Evolutionary conservation across 2,797 vertebrate genomes (phyloP), one percentile per base, ranked within the genome.

Genomic region (Meriones psammophilus): DNA sequence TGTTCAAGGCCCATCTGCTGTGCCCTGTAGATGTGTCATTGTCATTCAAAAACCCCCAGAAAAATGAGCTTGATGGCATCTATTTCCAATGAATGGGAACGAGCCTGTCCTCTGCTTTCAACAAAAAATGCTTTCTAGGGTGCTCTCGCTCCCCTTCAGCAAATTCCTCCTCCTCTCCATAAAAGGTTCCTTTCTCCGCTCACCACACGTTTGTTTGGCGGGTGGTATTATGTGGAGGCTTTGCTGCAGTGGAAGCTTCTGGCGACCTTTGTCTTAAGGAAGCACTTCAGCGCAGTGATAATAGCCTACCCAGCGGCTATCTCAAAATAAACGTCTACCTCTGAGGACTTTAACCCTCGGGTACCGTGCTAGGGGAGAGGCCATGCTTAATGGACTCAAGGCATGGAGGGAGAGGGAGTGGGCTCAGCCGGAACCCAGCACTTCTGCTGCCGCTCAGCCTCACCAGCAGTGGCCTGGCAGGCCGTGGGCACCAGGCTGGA

Each of bases 291-390:
- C 76, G 86, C 96, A 50, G 97, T 88, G 78, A 24, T 95, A 97
- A 95, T 62, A 97, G 96, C 91, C 92, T 93, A 62, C 88, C 64
- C 81, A 94, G 92, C 64, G 0, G 93, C 91, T 95, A 91, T 77
- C 95, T 98, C 97, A 98, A 98, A 98, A 98, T 97, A 98, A 97
- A 98, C 76, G 97, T 88, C 94, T 97, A 69, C 91, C 92, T 96
- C 84, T 4, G 89, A 96, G 97, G 96, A 97, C 88, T 96, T 98
- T 97, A 96, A 98, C 94, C 96, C 81, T 46, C 77, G 28, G 94
- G 95, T 0, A 39, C 33, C 62, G 69, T 56, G 86, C 58, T 64
- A 42, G 74, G 95, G 95, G 92, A 96, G 89, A 83, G 92, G 84
- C 64, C 68, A 26, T 92, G 95, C 97, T 98, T 93, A 97, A 97